A percentile compares a stretch with the other conserved stretches of the same genome.
Evolutionary conservation across 2,888 invertebrate species (phyloP).

Genomic region (Pollenia labialis): DNA sequence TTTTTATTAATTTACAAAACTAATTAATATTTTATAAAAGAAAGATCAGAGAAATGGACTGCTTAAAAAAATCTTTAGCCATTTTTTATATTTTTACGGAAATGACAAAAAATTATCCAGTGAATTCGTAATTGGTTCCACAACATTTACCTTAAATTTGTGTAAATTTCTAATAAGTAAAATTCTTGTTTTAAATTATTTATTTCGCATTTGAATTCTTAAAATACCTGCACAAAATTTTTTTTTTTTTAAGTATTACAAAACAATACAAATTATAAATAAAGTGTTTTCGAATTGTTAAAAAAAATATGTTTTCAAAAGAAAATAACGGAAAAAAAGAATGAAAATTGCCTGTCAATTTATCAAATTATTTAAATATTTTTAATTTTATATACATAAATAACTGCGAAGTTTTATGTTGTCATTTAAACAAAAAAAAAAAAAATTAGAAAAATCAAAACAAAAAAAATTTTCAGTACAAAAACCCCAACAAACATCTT

Average conservation of each 20-base stretch:
- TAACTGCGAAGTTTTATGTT: constrained; percentile 48
- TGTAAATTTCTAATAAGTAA: not conserved
- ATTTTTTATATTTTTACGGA: too few relatives aligned
- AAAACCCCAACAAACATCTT: not conserved
- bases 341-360: constrained; percentile 30
- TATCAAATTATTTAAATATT: not conserved
- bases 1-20: not conserved
- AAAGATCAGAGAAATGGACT: too few relatives aligned
- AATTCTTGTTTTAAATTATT: not conserved
- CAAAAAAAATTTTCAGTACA: constrained; percentile 2
- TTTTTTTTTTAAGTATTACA: not conserved
- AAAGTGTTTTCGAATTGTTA: not conserved
- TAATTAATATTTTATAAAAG: too few relatives aligned
- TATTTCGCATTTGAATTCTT: not conserved
- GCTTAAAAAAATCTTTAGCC: too few relatives aligned
- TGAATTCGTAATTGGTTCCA: too few relatives aligned
- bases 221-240: constrained; percentile 26
- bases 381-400: constrained; percentile 1
- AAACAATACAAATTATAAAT: not conserved
- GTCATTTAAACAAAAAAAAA: constrained; percentile 33
- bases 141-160: too few relatives aligned
- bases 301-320: constrained; percentile 1
- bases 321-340: not conserved
- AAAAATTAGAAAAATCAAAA: not conserved
- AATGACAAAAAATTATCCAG: too few relatives aligned